phyloP scores from a whole-genome alignment of 2,888 invertebrate genomes.

The Tipula vernalis region DNA sequence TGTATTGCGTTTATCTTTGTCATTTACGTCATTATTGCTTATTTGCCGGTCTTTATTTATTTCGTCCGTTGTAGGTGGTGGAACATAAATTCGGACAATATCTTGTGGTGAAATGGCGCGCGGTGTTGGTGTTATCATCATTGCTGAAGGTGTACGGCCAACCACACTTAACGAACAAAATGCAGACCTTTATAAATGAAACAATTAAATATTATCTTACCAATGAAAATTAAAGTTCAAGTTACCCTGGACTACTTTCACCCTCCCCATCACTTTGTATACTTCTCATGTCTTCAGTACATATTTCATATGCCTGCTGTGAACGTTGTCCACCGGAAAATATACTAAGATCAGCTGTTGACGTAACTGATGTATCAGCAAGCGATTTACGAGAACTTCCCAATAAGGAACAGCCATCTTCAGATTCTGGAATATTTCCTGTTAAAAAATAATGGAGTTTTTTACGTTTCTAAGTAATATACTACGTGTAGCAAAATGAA shows the following conservation, averaged over 20 bases:
- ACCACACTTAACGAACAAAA: conserved; percentile 19
- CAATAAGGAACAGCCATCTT: conserved; percentile 55
- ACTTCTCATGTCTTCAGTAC: conserved; percentile 18
- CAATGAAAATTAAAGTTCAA: not conserved
- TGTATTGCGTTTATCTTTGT: not conserved
- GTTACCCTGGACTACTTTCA: conserved; percentile 20
- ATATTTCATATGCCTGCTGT: conserved; percentile 19
- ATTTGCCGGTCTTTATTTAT: not conserved
- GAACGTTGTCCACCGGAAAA: conserved; percentile 47
- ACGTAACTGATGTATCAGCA: conserved; percentile 73
- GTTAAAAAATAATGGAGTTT: not conserved
- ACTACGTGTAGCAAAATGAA: not conserved
- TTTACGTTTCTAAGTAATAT: not conserved
- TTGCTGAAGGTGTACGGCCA: conserved; percentile 18
- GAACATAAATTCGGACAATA: conserved; percentile 21
- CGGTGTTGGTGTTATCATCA: conserved; percentile 20
- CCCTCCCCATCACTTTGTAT: conserved; percentile 18
- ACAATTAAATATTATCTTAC: not conserved
- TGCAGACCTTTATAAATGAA: conserved; percentile 16
- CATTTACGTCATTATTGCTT: not conserved
- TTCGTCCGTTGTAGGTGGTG: conserved; percentile 18
- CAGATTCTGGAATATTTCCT: conserved; percentile 23
- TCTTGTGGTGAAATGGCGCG: conserved; percentile 20
- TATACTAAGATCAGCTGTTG: conserved; percentile 69
- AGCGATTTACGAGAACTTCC: conserved; percentile 64